These are phyloP conservation scores for Euphydryas editha DNA, from an alignment of 2,888 invertebrate species.

Conservation along the genomic window DNA sequence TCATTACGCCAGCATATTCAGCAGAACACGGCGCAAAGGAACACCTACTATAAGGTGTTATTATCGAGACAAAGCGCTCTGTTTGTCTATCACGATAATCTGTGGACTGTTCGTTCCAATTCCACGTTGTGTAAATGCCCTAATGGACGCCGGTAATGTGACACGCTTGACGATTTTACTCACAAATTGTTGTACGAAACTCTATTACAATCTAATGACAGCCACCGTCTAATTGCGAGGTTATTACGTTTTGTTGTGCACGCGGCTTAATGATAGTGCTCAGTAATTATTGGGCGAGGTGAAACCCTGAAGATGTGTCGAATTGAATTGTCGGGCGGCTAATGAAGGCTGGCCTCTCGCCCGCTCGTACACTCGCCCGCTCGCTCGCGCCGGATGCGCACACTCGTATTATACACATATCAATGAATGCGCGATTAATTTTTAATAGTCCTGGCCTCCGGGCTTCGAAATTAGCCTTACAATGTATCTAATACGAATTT, in stretches of 20 bases:
- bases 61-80: slow-evolving; percentile 79
- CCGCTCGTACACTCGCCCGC: slow-evolving; percentile 37
- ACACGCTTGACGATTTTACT: slow-evolving; percentile 84
- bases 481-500: slow-evolving; percentile 41
- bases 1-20: slow-evolving; percentile 50
- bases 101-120: slow-evolving; percentile 82
- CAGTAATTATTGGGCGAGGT: slow-evolving; percentile 81
- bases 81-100: slow-evolving; percentile 83
- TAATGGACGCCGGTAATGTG: slow-evolving; percentile 82
- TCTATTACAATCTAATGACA: slow-evolving; percentile 83
- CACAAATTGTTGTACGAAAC: slow-evolving; percentile 83
- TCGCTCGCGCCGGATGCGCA: slow-evolving; percentile 54
- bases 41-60: slow-evolving; percentile 72
- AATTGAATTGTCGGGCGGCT: slow-evolving; percentile 72
- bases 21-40: slow-evolving; percentile 40
- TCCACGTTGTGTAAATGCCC: slow-evolving; percentile 82
- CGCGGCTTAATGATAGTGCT: slow-evolving; percentile 74
- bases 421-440: slow-evolving; percentile 70
- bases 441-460: slow-evolving; percentile 63
- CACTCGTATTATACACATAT: slow-evolving; percentile 56
- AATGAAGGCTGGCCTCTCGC: slow-evolving; percentile 56
- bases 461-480: slow-evolving; percentile 55
- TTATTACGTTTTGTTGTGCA: slow-evolving; percentile 81
- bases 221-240: slow-evolving; percentile 81
- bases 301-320: slow-evolving; percentile 82